Conservation (phyloP, 2,113 vertebrate genomes). For the Galbula dea region DNA sequence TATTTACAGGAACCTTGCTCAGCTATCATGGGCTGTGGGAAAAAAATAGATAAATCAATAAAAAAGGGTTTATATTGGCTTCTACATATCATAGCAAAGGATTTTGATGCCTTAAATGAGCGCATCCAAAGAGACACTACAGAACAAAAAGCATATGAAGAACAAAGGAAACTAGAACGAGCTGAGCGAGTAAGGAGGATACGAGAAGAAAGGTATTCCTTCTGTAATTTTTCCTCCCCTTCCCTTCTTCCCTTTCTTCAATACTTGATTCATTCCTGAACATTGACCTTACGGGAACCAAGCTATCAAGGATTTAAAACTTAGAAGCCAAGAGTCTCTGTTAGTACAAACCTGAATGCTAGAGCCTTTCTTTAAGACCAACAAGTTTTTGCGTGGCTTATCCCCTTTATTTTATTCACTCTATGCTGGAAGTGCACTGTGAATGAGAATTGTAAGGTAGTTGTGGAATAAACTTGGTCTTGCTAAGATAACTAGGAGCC, state of each 20-base stretch:
- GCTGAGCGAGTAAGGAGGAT: slow-evolving; percentile 85
- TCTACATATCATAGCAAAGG: slow-evolving; percentile 88
- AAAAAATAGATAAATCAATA: slow-evolving; percentile 93
- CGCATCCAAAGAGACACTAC: slow-evolving; percentile 89
- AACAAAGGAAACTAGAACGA: slow-evolving; percentile 88
- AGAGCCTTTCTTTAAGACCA: neutral
- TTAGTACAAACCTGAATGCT: neutral
- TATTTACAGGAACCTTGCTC: slow-evolving; percentile 88
- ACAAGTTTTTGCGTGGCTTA: neutral
- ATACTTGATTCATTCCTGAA: neutral
- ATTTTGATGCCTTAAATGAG: slow-evolving; percentile 89
- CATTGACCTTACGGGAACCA: neutral
- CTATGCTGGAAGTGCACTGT: neutral
- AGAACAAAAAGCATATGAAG: slow-evolving; percentile 87
- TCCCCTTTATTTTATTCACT: neutral
- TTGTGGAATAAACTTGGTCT: neutral
- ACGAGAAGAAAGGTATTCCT: slow-evolving; percentile 84
- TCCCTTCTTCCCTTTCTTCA: neutral
- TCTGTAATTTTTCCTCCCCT: neutral
- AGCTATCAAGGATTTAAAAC: neutral
- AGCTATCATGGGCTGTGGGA: slow-evolving; percentile 86
- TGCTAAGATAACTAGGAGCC: neutral
- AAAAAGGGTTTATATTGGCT: slow-evolving; percentile 93
- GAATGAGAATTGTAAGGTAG: neutral
- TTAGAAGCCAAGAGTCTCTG: neutral